Base-by-base conservation (phyloP, 2,113 vertebrate species). In the Upupa epops region DNA sequence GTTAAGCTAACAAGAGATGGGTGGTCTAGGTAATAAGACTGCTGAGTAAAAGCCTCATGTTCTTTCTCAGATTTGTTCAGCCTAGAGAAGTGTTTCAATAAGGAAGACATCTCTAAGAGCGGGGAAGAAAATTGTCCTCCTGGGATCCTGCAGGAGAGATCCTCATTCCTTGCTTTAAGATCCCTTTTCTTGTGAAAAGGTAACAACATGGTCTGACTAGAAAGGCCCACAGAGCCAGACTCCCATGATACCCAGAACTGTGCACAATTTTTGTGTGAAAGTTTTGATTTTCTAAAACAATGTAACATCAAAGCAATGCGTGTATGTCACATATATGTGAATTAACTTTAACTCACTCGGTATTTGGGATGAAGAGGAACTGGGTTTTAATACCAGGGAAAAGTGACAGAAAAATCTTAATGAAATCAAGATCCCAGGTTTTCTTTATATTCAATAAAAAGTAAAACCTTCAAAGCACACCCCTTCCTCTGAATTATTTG, bases 1-100 rank as follows among this genome's bases (percentile, higher is more conserved):
- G 56, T 81, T 88, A 46, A 76, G 79, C 78, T 81, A 91, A 88
- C 66, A 88, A 79, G 85, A 85, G 81, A 83, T 61, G 84, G 75
- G 79, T 82, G 89, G 59, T 86, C 82, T 37, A 32, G 58, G 45
- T 48, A 78, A 20, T 31, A 58, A 2, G 9, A 37, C 56, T 86
- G 83, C 60, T 18, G 29, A 46, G 74, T 64, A 79, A 74, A 74
- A 88, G 85, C 69, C 46, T 85, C 34, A 11, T 37, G 45, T 49
- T 79, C 58, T 56, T 83, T 42, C 81, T 87, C 2, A 2, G 86
- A 64, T 84, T 84, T 54, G n/a, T 37, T 59, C 88, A 92, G 84
- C 54, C 73, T 68, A 21, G 58, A 70, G 61, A 61, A 87, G 19
- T 55, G 46, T 69, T 72, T 86, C 60, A 89, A 40, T 17, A 48